Evolutionary conservation across 2,797 vertebrate species (phyloP), one percentile per base, ranked within the genome.

Genomic region (Molossus alvarezi): DNA sequence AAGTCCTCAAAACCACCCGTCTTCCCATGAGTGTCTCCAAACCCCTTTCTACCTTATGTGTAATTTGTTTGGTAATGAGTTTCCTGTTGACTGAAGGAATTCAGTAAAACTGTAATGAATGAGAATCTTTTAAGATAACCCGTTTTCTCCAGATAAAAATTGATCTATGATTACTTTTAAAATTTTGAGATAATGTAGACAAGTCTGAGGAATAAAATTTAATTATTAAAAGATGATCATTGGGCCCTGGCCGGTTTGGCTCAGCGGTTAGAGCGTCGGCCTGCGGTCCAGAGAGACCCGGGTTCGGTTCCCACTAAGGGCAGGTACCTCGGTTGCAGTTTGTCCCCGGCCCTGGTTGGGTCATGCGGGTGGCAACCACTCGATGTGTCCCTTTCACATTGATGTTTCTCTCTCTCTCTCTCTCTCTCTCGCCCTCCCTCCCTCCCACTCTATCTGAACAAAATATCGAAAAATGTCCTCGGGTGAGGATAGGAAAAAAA

Each of bases 181-280:
- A 64, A 77, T 27, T 6, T 53, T 77, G 14, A 20, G 29, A 72
- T 72, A 58, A n/a, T 14, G 4, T 23, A 64, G 93, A 57, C 14
- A 95, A 77, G 62, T 72, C 62, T 93, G 80, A 71, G 37, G 15
- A 82, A 76, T 80, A 73, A 75, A 45, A 76, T 21, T 41, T 67
- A 65, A 76, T 48, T 51, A 23, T 73, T 17, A 84, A 84, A 77
- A 41, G 25, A 18, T 82, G 65, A 41, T 48, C 6, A 72, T n/a
- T 69, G n/a, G 53, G 33, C 33, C 33, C 33, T 33, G 33, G 33
- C 33, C 33, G 33, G 33, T 33, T 33, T 33, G 33, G 33, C 33
- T 33, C 33, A 33, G 33, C 33, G 33, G 33, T 33, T 33, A 33
- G 33, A 33, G 33, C 33, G 33, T 33, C 33, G 33, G 33, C 33